A percentile compares a stretch with the other conserved stretches of the same genome.
These are phyloP conservation scores for Argyrosomus regius DNA, from an alignment of 2,797 vertebrate genomes.

Conservation along the genomic window DNA sequence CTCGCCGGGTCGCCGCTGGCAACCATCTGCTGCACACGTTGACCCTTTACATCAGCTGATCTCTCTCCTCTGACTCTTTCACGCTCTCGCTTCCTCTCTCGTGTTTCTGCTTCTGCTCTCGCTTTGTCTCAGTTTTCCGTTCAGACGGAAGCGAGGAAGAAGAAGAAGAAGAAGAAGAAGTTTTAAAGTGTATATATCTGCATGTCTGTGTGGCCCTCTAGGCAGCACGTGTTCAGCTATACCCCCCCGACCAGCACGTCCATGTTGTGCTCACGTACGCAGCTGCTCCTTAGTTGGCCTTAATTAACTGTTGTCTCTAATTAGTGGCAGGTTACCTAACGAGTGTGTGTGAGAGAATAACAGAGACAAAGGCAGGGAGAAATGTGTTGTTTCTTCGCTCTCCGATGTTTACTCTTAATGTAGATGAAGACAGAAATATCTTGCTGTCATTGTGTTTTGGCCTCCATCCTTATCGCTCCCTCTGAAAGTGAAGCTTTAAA, in stretches of 20 bases:
- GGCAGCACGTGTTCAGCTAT: neutral
- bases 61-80: slow-evolving; percentile 27
- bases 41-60: slow-evolving; percentile 37
- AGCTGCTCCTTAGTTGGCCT: slow-evolving; percentile 62
- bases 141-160: too few species aligned
- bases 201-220: neutral
- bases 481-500: too few species aligned
- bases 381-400: too few species aligned
- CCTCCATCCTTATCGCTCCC: too few species aligned
- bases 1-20: slow-evolving; percentile 44
- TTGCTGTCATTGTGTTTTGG: too few species aligned
- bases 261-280: slow-evolving; percentile 25
- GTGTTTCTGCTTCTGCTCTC: neutral
- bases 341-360: neutral
- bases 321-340: slow-evolving; percentile 62
- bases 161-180: neutral
- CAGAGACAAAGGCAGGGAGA: neutral
- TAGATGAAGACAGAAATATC: too few species aligned
- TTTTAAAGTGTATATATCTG: neutral
- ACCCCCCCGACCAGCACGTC: slow-evolving; percentile 21
- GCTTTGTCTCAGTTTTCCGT: neutral
- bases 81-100: slow-evolving; percentile 23
- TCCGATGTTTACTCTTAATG: too few species aligned
- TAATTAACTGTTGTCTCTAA: slow-evolving; percentile 69
- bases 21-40: slow-evolving; percentile 59